Evolutionary conservation across 2,113 vertebrate genomes (phyloP).

Genomic region (Corvus hawaiiensis): DNA sequence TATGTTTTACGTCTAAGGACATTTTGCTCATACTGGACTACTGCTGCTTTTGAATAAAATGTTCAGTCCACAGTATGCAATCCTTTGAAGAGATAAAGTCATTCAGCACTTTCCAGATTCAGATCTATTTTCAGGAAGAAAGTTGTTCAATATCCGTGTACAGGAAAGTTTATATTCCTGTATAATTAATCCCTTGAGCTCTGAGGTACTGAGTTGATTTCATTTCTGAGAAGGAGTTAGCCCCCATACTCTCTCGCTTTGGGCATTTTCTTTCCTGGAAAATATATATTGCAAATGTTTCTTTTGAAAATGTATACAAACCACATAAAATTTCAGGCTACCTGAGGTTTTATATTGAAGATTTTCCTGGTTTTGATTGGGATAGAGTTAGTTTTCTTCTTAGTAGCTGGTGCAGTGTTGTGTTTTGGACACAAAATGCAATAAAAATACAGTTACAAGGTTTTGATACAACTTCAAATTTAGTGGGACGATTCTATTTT

Average conservation of each 20-base stretch:
- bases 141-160: background rate
- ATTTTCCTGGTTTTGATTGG: background rate
- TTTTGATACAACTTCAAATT: background rate
- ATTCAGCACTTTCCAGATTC: background rate
- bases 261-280: background rate
- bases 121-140: conserved; percentile 1
- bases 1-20: background rate
- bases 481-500: background rate
- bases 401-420: background rate
- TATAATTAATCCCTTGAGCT: background rate
- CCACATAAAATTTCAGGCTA: background rate
- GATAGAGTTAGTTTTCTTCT: background rate
- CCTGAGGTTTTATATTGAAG: background rate
- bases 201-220: background rate
- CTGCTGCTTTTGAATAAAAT: background rate
- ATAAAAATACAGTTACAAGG: background rate
- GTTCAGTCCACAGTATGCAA: background rate
- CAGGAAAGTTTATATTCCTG: background rate
- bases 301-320: background rate
- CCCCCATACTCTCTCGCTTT: background rate
- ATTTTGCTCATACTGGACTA: background rate
- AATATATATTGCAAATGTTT: background rate
- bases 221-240: background rate
- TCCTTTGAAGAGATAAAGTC: background rate
- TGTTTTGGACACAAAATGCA: background rate